Evolutionary conservation across 2,797 vertebrate species (phyloP), one percentile per base, ranked within the genome.

Genomic region (Myripristis jacobus): DNA sequence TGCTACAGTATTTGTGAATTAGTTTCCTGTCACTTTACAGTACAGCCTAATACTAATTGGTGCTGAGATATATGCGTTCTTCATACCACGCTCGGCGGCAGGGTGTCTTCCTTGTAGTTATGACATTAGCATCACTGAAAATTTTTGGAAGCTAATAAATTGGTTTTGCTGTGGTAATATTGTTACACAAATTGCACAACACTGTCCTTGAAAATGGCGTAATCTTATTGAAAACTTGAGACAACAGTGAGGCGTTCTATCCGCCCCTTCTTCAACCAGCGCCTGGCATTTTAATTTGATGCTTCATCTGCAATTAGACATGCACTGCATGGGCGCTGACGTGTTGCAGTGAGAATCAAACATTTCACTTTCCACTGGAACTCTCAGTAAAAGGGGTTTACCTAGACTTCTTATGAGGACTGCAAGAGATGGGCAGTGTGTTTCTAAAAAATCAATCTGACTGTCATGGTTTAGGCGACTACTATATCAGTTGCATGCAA

Each of bases 261-360:
- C 72, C 60, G 57, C 68, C 22, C 81, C 82, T 67, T 81, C 79
- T 70, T 68, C 82, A 80, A 82, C 72, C 75, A 47, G 66, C 74
- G 70, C 61, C 81, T 89, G 88, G 79, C 87, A 81, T 91, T 91
- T 92, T 92, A 87, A 91, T 91, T 91, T 87, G 88, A 90, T 82
- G 89, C 83, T 86, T 92, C 89, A 87, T 91, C 83, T 80, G 79
- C 84, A 89, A 92, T 93, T 92, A 91, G 88, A 80, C 87, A 90
- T 84, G 87, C 87, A 81, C 81, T 64, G 73, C 80, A 87, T 87
- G 81, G 78, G 69, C 68, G 81, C 80, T 83, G 85, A 85, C 73
- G 88, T 89, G 82, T 87, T 89, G 82, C 87, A 82, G 84, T 43
- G 46, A 57, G 78, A 84, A 79, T 89, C 81, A 83, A 82, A 91